phyloP scores from a whole-genome alignment of 2,113 vertebrate genomes.

The Columbina picui region DNA sequence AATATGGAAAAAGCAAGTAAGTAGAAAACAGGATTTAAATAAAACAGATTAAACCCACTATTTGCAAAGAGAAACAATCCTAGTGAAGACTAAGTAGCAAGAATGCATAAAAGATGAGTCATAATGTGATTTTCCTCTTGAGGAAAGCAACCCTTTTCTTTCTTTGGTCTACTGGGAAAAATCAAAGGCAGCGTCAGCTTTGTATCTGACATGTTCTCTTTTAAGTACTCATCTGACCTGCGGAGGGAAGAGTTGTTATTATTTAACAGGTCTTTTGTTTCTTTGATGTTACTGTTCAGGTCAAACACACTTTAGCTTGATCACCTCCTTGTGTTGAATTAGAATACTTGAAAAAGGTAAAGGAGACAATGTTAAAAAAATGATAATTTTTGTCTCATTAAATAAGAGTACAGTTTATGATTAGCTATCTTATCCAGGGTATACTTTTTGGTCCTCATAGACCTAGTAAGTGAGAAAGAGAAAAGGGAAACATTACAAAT shows the following conservation, averaged over 20 bases:
- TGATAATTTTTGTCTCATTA: not conserved
- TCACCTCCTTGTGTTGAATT: not conserved
- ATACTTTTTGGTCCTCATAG: not conserved
- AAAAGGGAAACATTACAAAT: not conserved
- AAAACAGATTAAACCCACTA: not conserved
- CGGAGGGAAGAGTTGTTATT: slow-evolving; percentile 7
- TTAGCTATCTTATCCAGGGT: not conserved
- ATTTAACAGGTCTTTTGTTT: not conserved
- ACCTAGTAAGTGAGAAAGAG: not conserved
- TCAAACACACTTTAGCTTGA: not conserved
- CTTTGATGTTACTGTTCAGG: not conserved
- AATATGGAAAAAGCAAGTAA: not conserved
- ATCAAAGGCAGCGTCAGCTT: slow-evolving; percentile 15
- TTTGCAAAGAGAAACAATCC: slow-evolving; percentile 1
- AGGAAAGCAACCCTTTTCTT: not conserved
- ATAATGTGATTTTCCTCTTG: slow-evolving; percentile 8
- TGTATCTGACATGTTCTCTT: not conserved
- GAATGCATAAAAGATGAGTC: not conserved
- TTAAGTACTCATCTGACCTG: not conserved
- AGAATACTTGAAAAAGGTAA: not conserved
- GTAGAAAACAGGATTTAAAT: not conserved
- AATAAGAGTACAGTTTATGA: not conserved
- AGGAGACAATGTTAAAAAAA: not conserved
- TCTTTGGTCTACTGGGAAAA: slow-evolving; percentile 3
- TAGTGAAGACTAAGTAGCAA: not conserved